Evolutionary conservation across 2,113 vertebrate species (phyloP), one percentile per base, ranked within the genome.

Genomic region (Odontophorus gujanensis): DNA sequence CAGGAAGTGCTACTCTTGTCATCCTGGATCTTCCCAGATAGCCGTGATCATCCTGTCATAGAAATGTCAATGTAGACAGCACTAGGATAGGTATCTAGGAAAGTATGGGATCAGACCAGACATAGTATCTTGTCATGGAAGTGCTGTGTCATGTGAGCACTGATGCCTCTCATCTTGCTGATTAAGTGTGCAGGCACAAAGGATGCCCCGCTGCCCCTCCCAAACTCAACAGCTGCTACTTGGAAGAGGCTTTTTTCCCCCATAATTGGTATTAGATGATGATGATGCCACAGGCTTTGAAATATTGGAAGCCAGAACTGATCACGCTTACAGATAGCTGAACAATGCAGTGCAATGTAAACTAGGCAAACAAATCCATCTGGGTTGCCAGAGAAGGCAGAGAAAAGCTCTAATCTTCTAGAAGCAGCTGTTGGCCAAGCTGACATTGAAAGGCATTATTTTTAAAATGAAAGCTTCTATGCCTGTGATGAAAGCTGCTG

Each of bases 341-440:
- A 96, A 96, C 95, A 96, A 96, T 97, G 92, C 94, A 86, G 85
- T 95, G 92, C 95, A 84, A 96, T 95, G 96, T 97, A 94, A 97
- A 91, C 94, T 94, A 96, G 96, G 94, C 95, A 97, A 95, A 96
- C 94, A 97, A 97, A 97, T 94, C 93, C 94, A 93, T 97, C 94
- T 93, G 93, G 94, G 87, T 95, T 96, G 95, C 96, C 96, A 97
- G 96, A 93, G 92, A 97, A 96, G 94, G 95, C 95, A 97, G 95
- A 94, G 90, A 96, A 97, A 96, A 95, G 92, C 96, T 97, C 95
- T 97, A 97, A 96, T 97, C 94, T 97, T 95, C 95, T 94, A 95
- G 95, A 96, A 97, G 95, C 96, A 97, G 96, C 95, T 95, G 95
- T 96, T 97, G 96, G 93, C 95, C 96, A 97, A 94, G 93, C 92